phyloP scores from a whole-genome alignment of 2,113 vertebrate species.

The Nansenia antarctica region DNA sequence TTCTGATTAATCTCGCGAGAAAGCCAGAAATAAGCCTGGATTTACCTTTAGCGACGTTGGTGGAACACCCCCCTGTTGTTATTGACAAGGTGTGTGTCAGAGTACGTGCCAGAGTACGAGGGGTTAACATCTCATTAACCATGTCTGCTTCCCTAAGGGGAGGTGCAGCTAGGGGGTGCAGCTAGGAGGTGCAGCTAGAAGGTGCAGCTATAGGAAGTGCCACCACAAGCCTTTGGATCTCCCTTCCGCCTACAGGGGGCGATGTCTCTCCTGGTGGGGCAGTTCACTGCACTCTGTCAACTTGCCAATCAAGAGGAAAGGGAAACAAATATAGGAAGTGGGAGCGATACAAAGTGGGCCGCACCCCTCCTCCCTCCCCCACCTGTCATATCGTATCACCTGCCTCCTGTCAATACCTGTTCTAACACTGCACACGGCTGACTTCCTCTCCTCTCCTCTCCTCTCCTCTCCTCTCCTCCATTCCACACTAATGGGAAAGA shows the following conservation, averaged over 20 bases:
- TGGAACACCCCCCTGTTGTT: no score
- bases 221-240: neutral
- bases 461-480: neutral
- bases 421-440: neutral
- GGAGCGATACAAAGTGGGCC: neutral
- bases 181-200: neutral
- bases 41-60: no score
- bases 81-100: no score
- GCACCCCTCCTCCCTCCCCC: neutral
- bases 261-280: neutral
- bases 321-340: no score
- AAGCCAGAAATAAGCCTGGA: no score
- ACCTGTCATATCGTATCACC: slow-evolving; percentile 17
- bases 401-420: no score
- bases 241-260: neutral
- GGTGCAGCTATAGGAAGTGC: neutral
- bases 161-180: neutral
- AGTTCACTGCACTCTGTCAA: neutral
- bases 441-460: neutral
- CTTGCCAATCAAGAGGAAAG: no score
- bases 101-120: neutral
- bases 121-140: neutral
- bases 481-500: no score
- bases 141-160: neutral
- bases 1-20: no score